Evolutionary conservation across 2,797 vertebrate species (phyloP).

Genomic region (Uromys caudimaculatus): DNA sequence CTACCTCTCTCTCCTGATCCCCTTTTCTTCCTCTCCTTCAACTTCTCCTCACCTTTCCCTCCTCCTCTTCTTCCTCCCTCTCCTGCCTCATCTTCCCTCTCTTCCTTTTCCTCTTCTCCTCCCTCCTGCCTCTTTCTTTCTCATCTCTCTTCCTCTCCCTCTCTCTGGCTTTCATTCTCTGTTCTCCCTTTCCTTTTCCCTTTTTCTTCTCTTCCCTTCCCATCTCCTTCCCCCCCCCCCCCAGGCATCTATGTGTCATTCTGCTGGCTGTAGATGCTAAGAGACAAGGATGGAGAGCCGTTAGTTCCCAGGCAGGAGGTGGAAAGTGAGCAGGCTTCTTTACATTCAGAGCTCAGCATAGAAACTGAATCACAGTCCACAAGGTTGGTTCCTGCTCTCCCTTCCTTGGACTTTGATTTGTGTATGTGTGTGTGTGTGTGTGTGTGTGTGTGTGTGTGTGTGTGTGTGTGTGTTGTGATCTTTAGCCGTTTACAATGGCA

Average conservation of each 20-base stretch:
- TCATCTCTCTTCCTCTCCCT: too few species aligned
- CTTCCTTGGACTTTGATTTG: not conserved
- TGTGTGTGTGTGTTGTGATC: not conserved
- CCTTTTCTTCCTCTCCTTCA: too few species aligned
- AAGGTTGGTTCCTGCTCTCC: not conserved
- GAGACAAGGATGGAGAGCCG: not conserved
- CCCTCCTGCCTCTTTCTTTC: too few species aligned
- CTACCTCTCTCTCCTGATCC: not conserved
- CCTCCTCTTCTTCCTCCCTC: not conserved
- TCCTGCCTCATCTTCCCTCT: too few species aligned
- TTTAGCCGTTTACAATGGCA: not conserved
- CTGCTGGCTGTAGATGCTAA: not conserved
- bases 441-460: not conserved
- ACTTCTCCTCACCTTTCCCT: fast-evolving
- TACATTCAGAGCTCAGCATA: not conserved
- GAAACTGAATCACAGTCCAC: not conserved
- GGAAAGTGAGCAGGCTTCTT: not conserved
- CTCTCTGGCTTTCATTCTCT: not conserved
- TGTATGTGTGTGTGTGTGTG: too few species aligned
- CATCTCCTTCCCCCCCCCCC: not conserved
- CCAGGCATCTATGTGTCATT: not conserved
- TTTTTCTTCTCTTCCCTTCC: not conserved
- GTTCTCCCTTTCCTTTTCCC: not conserved
- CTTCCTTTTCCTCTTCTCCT: too few species aligned
- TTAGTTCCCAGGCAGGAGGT: not conserved